Evolutionary conservation across 2,113 vertebrate species (phyloP).

Genomic region (Dromas ardeola): DNA sequence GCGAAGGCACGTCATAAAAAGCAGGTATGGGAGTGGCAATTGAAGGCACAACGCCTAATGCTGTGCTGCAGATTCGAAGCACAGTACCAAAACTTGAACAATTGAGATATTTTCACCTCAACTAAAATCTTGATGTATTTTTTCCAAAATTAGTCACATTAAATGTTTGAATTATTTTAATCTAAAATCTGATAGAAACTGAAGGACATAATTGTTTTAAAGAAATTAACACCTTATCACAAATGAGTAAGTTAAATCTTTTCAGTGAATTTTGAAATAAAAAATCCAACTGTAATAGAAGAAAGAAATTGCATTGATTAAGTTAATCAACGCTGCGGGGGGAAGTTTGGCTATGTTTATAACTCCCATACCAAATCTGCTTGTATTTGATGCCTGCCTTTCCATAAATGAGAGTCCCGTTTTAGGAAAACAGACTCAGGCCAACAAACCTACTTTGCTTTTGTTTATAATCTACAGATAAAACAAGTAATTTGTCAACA

Average conservation of each 20-base stretch:
- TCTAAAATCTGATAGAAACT: not conserved
- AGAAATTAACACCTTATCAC: not conserved
- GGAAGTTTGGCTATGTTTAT: not conserved
- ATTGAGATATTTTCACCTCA: not conserved
- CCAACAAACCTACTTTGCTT: not conserved
- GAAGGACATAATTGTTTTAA: not conserved
- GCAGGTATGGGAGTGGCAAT: not conserved
- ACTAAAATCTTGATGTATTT: not conserved
- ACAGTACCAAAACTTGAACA: not conserved
- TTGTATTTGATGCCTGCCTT: not conserved
- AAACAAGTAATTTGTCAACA: not conserved
- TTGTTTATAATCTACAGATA: not conserved
- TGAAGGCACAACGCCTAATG: not conserved
- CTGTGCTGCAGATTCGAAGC: not conserved
- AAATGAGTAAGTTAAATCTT: rapidly evolving
- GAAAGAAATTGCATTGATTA: not conserved
- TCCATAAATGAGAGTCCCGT: not conserved
- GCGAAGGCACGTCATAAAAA: not conserved
- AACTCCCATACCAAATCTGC: not conserved
- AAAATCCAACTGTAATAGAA: not conserved
- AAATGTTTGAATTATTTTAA: not conserved
- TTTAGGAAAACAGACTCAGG: not conserved
- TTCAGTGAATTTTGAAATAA: not conserved
- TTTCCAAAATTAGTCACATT: not conserved
- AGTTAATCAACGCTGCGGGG: rapidly evolving